A percentile compares a stretch with the other conserved stretches of the same genome.
Evolutionary conservation across 2,113 vertebrate species (phyloP).

Genomic region (Leptobrachium leishanense): DNA sequence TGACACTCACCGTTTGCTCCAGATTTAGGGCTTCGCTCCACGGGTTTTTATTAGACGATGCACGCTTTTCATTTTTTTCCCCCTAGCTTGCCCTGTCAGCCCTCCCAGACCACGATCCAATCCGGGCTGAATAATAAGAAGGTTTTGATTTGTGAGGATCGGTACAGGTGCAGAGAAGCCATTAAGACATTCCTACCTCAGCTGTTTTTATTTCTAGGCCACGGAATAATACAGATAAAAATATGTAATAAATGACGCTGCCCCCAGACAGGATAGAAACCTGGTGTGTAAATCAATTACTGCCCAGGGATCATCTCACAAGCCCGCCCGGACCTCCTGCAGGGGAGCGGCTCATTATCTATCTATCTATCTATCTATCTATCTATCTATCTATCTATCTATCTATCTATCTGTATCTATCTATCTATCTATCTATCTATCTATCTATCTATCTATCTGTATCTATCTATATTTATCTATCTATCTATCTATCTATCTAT

Average conservation of each 20-base stretch:
- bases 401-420: too few relatives aligned
- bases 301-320: neutral
- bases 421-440: too few relatives aligned
- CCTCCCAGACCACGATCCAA: accelerated
- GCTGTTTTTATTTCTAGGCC: slow-evolving; percentile 31
- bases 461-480: too few relatives aligned
- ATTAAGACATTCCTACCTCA: slow-evolving; percentile 45
- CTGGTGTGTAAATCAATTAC: slow-evolving; percentile 38
- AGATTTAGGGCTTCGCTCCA: slow-evolving; percentile 6
- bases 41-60: slow-evolving; percentile 37
- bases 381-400: too few relatives aligned
- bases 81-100: slow-evolving; percentile 26
- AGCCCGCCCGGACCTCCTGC: too few relatives aligned
- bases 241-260: neutral
- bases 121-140: slow-evolving; percentile 41
- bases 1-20: slow-evolving; percentile 29
- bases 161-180: slow-evolving; percentile 42
- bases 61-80: slow-evolving; percentile 25
- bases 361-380: too few relatives aligned
- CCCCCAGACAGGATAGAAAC: neutral
- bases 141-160: slow-evolving; percentile 41
- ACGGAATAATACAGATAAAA: neutral
- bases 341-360: too few relatives aligned
- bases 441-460: too few relatives aligned
- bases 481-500: too few relatives aligned